Conservation (phyloP, 2,797 vertebrate genomes). For the Graptemys geographica region DNA sequence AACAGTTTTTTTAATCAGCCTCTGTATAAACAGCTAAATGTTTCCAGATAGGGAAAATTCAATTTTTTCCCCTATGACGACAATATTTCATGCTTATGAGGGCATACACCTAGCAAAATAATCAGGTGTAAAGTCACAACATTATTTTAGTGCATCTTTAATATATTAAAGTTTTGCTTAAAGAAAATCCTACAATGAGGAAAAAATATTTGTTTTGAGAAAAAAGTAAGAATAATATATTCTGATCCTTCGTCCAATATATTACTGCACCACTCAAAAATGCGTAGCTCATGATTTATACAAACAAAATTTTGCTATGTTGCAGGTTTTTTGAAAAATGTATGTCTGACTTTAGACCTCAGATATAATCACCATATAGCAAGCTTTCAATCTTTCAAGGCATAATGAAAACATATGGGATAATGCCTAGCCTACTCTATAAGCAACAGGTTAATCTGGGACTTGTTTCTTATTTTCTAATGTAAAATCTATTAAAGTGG, state of each 20-base stretch:
- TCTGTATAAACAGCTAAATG: background rate
- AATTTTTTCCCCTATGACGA: background rate
- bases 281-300: slow-evolving; percentile 25
- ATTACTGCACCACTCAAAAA: slow-evolving; percentile 27
- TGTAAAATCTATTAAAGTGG: background rate
- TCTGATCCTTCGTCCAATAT: background rate
- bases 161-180: background rate
- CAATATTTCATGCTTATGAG: background rate
- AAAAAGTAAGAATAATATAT: slow-evolving; percentile 10
- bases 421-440: background rate
- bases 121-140: background rate
- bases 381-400: background rate
- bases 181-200: background rate
- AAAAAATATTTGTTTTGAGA: background rate
- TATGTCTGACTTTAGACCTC: background rate
- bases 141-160: background rate
- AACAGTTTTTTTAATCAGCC: background rate
- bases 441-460: background rate
- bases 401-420: background rate
- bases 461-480: slow-evolving; percentile 20
- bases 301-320: background rate
- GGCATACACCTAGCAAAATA: background rate
- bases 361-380: background rate
- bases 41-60: background rate
- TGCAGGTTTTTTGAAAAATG: slow-evolving; percentile 37